A percentile compares a stretch with the other conserved stretches of the same genome.
These are phyloP conservation scores for Erebia ligea DNA, from an alignment of 2,888 invertebrate genomes.

Conservation along the genomic window DNA sequence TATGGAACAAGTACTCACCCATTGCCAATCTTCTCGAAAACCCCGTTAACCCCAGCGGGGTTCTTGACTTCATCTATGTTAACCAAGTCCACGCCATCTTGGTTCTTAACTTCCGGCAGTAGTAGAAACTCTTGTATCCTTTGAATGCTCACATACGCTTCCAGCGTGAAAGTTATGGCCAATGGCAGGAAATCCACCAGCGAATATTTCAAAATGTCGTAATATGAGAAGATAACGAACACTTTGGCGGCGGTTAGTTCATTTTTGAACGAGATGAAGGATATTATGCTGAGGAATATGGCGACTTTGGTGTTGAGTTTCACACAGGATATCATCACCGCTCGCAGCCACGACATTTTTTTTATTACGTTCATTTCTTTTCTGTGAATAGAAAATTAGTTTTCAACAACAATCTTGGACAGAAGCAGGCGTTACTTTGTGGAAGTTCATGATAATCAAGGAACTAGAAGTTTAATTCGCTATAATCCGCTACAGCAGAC, in stretches of 20 bases:
- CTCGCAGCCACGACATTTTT: conserved; percentile 86
- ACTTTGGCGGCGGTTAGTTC: conserved; percentile 88
- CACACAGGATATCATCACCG: conserved; percentile 87
- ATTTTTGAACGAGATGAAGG: conserved; percentile 86
- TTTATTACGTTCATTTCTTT: conserved; percentile 88
- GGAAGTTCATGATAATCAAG: no score
- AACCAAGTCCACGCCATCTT: conserved; percentile 65
- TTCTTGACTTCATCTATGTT: conserved; percentile 60
- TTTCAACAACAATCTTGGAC: not conserved
- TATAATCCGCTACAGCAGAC: no score
- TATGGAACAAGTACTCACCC: conserved; percentile 57
- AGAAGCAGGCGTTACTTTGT: no score
- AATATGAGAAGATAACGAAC: conserved; percentile 91
- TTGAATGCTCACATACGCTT: conserved; percentile 88
- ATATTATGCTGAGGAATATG: conserved; percentile 88
- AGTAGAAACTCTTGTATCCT: conserved; percentile 87
- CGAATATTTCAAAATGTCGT: conserved; percentile 90
- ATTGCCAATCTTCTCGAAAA: conserved; percentile 75
- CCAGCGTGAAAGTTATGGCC: conserved; percentile 89
- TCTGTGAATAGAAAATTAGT: conserved; percentile 56
- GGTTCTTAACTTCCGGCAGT: conserved; percentile 65
- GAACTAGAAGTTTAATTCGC: no score
- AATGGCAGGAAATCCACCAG: conserved; percentile 92
- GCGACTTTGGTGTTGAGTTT: conserved; percentile 91
- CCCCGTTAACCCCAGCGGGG: conserved; percentile 52